Base-by-base conservation (phyloP, 2,113 vertebrate species). In the Sceloporus tristichus region DNA sequence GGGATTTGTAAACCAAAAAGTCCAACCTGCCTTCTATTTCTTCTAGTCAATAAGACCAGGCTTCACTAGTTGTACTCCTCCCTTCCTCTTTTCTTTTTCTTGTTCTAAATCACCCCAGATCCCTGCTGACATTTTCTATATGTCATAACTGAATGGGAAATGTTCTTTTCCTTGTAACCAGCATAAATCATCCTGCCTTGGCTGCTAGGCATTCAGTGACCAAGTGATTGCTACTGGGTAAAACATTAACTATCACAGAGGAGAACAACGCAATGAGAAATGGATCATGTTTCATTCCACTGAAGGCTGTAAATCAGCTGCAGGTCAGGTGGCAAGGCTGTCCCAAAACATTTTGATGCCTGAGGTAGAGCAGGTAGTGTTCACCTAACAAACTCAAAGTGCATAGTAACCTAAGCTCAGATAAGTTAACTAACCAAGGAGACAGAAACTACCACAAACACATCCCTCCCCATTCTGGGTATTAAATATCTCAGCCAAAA, bases 181-280 rank as follows among this genome's bases (percentile, higher is more conserved):
- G 29, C 88, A 93, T 91, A 95, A 96, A 94, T 94, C 93, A 85
- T 95, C 92, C 3, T 59, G 93, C 40, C 85, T 85, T 94, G 90
- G 94, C 92, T 95, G 92, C 87, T 93, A 96, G 73, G 65, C 65
- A 92, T 88, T 94, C 89, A 83, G 73, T 95, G 90, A 92, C 93
- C 92, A 92, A 92, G 66, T 87, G 93, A 82, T 93, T 88, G 89
- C 89, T 94, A 88, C 91, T 90, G 27, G 78, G 88, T 92, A 86
- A 91, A 88, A 95, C 90, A 93, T 94, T 95, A 93, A 96, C 93
- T 92, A 87, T 90, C 92, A 86, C 86, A 77, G 88, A 92, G 90
- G 29, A 86, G 84, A 89, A 25, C 88, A 94, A 91, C 94, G 89
- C 89, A 91, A 42, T 81, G 34, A 7, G 76, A 79, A 94, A 90